Evolutionary conservation across 2,797 vertebrate species (phyloP), one percentile per base, ranked within the genome.

Genomic region (Hydrophis major): DNA sequence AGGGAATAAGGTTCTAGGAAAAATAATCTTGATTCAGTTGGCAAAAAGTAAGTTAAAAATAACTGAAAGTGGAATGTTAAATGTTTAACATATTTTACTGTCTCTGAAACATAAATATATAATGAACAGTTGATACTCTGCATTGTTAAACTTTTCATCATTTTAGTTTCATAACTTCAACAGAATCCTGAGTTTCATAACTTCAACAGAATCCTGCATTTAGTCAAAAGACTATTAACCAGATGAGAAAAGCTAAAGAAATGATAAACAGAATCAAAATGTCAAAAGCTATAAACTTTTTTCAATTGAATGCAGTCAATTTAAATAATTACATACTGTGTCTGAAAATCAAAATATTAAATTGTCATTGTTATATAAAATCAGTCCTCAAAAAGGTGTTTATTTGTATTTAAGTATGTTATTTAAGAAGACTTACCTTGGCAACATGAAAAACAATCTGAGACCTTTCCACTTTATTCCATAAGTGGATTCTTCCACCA

Each of bases 21-120:
- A 90, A 56, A 89, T 91, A 94, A 28, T 93, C 66, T 63, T 74
- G 47, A 66, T 92, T 88, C n/a, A 57, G 92, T 87, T 32, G 37
- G 93, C 87, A 91, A 88, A 94, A 92, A 57, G 88, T 86, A 42
- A 94, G 95, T 95, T 96, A 92, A 91, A 96, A 96, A 94, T 90
- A 93, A 78, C n/a, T 4, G 60, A 66, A 94, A 96, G 95, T 94
- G 14, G 53, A 66, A 74, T 91, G 93, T 89, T 96, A 96, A 96
- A 96, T 97, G 53, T 78, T 95, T 97, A 56, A 91, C 95, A 94
- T 97, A 94, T 95, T 96, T 97, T 89, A 93, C 18, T 78, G 88
- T 0, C 0, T 90, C 93, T 93, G 92, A 93, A 94, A 37, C 66
- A 92, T 95, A 89, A 94, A 89, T 95, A 94, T 96, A 94, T 95